phyloP scores from a whole-genome alignment of 23 tunicate genomes.

The Styela clava region DNA sequence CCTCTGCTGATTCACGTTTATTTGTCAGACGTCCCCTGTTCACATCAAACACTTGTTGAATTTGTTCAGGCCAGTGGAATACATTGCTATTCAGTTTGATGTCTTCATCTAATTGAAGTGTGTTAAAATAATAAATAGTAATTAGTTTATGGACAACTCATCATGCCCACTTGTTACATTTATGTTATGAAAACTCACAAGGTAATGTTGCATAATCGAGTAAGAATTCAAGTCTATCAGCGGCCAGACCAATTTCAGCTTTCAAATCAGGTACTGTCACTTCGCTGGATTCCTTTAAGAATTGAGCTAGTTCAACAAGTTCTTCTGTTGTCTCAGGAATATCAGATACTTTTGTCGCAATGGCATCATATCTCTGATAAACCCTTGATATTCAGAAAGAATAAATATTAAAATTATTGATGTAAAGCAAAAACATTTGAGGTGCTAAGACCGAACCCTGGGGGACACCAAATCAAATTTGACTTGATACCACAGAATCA shows the following conservation, averaged over 20 bases:
- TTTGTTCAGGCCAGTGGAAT: conserved; percentile 93
- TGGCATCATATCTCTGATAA: conserved; percentile 83
- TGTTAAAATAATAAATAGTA: background rate
- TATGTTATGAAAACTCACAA: conserved; percentile 64
- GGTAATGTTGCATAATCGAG: conserved; percentile 87
- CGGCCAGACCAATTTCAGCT: conserved; percentile 56
- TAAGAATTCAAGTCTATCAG: conserved; percentile 75
- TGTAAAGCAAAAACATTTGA: too few species aligned
- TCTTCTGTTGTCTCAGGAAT: conserved; percentile 88
- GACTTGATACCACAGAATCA: too few species aligned
- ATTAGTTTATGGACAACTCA: too few species aligned
- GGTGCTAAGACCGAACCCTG: too few species aligned
- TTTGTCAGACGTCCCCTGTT: conserved; percentile 76
- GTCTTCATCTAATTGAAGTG: conserved; percentile 68
- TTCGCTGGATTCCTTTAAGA: conserved; percentile 60
- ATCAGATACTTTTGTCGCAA: conserved; percentile 81
- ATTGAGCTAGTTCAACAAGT: conserved; percentile 77
- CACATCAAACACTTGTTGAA: conserved; percentile 79
- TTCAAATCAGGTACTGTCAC: conserved; percentile 65
- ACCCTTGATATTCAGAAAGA: conserved; percentile 34
- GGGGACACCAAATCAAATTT: too few species aligned
- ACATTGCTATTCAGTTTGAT: conserved; percentile 95
- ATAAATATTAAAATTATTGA: background rate
- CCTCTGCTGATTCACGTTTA: conserved; percentile 87
- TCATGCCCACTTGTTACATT: too few species aligned